These are phyloP conservation scores for Gymnocheta viridis DNA, from an alignment of 2,888 invertebrate species.

Conservation along the genomic window DNA sequence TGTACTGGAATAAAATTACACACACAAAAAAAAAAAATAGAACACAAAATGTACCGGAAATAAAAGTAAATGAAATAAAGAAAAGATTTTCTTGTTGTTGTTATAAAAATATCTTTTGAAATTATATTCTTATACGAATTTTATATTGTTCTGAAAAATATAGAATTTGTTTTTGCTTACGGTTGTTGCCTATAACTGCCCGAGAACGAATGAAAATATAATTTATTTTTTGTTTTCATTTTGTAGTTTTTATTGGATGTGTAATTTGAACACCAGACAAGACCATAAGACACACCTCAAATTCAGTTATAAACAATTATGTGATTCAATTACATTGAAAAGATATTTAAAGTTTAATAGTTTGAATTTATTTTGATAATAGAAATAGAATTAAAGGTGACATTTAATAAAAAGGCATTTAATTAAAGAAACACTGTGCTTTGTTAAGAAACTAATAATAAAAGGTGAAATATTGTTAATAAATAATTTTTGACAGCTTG, in stretches of 20 bases:
- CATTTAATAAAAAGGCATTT: no score
- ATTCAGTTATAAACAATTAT: no score
- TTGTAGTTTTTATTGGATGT: background rate
- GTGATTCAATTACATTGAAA: no score
- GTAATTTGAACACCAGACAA: background rate
- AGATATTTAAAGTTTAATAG: no score
- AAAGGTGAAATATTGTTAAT: no score
- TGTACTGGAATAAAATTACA: background rate
- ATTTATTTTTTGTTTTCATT: background rate
- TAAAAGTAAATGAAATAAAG: background rate
- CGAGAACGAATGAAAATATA: no score
- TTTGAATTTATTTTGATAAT: no score
- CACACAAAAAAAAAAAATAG: background rate
- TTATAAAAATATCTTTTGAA: background rate
- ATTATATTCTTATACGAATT: background rate
- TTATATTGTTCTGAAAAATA: background rate
- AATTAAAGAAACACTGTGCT: no score
- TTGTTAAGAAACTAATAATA: no score
- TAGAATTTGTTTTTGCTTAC: background rate
- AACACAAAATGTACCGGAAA: slow-evolving; percentile 24
- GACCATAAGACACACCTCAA: background rate
- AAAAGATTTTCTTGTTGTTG: background rate
- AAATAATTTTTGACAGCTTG: no score
- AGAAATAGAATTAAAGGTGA: no score
- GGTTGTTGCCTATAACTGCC: no score